Base-by-base conservation (phyloP, 2,113 vertebrate genomes). In the Lonchura striata region DNA sequence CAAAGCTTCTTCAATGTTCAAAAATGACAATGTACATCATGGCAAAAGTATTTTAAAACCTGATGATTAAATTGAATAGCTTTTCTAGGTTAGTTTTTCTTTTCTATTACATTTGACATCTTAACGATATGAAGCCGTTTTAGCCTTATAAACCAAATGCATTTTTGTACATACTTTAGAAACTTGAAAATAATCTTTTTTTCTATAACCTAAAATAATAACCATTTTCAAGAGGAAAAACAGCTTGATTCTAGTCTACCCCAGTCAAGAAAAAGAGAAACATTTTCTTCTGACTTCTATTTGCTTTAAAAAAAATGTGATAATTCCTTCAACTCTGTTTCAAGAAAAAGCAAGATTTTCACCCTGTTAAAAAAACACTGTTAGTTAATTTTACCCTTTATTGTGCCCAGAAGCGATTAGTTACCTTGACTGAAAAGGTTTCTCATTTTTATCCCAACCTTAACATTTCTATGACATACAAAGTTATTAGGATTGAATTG, bases 401-500 rank as follows among this genome's bases (percentile, higher is more conserved):
- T 96, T 97, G 90, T 98, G 83, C 98, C 97, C 98, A 97, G 97
- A 98, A 99, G 98, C 39, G 4, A 96, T 98, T 98, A 93, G 96
- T 97, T 98, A 98, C 97, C 97, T 98, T 98, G 96, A 91, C 94
- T 97, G 85, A 98, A 97, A 97, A 97, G 96, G 94, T 93, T 97
- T 97, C 96, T 96, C 95, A 81, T 98, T 98, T 98, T 98, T 96
- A 97, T 96, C 96, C 96, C 83, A 96, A 97, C 97, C 92, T 98
- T 97, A 98, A 98, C 97, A 98, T 98, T 98, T 98, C 98, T 98
- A 86, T 98, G 98, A 98, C 98, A 97, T 97, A 98, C 96, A 97
- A 95, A 98, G 97, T 98, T 98, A 98, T 98, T 98, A 98, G 98
- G 96, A 97, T 96, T 98, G 98, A 99, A 99, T 99, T 98, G 98